Percentiles rank a stretch among this genome's conserved stretches.
phyloP scores from a whole-genome alignment of 2,113 vertebrate genomes.

The Pelodiscus sinensis region DNA sequence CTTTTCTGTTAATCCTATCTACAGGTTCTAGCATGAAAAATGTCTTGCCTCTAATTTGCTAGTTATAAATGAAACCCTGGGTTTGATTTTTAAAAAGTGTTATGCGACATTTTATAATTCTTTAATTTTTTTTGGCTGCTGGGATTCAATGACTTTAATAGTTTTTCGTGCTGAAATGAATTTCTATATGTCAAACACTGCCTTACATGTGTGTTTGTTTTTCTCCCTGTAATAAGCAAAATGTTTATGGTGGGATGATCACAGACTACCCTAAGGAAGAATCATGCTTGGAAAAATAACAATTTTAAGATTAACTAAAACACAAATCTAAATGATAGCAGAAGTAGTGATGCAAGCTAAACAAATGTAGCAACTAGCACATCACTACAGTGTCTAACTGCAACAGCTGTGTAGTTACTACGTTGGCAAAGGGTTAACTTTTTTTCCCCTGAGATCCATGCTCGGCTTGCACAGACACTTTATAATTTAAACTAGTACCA shows the following conservation, averaged over 20 bases:
- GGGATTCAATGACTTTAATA: slow-evolving; percentile 22
- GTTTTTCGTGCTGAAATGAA: not conserved
- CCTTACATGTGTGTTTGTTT: not conserved
- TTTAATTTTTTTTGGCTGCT: not conserved
- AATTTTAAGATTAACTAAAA: not conserved
- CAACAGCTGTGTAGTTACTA: not conserved
- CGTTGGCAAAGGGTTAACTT: not conserved
- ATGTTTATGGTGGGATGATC: not conserved
- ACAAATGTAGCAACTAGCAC: not conserved
- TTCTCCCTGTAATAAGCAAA: slow-evolving; percentile 8
- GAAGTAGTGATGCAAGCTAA: not conserved
- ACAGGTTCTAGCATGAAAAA: not conserved
- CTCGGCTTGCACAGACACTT: not conserved
- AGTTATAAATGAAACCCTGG: not conserved
- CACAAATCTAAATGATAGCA: not conserved
- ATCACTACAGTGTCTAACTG: not conserved
- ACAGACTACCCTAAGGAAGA: not conserved
- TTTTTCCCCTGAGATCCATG: not conserved
- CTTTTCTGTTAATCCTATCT: not conserved
- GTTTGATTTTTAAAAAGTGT: not conserved
- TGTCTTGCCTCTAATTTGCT: not conserved
- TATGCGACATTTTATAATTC: not conserved
- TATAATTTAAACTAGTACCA: not conserved
- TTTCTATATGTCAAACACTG: slow-evolving; percentile 27
- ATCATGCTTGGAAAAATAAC: not conserved